Evolutionary conservation across 2,797 vertebrate species (phyloP).

Genomic region (Kryptolebias ocellatus): DNA sequence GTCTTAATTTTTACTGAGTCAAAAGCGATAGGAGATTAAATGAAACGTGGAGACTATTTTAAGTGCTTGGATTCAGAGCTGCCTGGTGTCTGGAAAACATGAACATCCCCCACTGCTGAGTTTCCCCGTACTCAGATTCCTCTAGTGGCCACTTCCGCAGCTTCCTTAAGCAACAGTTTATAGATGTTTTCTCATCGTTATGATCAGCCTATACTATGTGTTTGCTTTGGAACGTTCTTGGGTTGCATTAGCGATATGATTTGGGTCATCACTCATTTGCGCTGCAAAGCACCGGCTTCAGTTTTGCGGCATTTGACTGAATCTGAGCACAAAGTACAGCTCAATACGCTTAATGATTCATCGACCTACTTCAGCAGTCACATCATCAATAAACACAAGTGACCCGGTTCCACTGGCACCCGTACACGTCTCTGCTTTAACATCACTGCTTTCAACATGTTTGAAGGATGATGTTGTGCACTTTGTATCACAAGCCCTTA

Average conservation of each 20-base stretch:
- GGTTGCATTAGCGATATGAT: not conserved
- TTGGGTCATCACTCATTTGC: not conserved
- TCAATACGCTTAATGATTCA: not conserved
- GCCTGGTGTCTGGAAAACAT: not conserved
- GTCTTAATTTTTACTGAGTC: not conserved
- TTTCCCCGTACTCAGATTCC: no score
- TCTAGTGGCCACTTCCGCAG: no score
- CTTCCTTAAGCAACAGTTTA: no score
- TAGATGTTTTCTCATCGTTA: no score
- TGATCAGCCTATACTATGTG: not conserved
- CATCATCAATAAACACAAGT: conserved; percentile 12
- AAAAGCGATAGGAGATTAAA: no score
- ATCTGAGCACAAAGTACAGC: not conserved
- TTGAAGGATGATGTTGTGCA: not conserved
- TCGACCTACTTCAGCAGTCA: conserved; percentile 1
- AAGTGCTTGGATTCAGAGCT: not conserved
- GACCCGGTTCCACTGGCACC: conserved; percentile 4
- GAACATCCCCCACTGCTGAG: not conserved
- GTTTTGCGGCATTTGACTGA: not conserved
- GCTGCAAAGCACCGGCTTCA: not conserved
- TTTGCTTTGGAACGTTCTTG: not conserved
- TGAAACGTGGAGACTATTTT: not conserved
- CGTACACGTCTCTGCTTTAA: not conserved
- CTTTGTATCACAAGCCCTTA: not conserved
- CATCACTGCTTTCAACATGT: not conserved